Evolutionary conservation across 2,797 vertebrate genomes (phyloP).

Genomic region (Smutsia gigantea): DNA sequence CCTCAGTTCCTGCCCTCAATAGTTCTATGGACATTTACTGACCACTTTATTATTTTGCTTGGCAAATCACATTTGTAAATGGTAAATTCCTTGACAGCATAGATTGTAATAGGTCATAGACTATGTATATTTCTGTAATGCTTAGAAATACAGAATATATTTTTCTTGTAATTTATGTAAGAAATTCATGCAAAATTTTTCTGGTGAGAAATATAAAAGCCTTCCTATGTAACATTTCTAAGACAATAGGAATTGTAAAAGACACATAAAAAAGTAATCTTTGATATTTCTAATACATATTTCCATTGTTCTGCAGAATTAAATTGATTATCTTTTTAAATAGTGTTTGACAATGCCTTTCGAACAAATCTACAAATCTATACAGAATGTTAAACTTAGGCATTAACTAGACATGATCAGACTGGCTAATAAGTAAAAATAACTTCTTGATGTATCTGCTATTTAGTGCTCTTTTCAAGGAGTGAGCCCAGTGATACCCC

Average conservation of each 20-base stretch:
- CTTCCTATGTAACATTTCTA: not conserved
- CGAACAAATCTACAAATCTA: not conserved
- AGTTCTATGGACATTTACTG: not conserved
- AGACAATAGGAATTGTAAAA: not conserved
- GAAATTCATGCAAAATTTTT: not conserved
- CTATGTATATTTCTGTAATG: not conserved
- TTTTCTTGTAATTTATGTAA: not conserved
- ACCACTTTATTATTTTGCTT: not conserved
- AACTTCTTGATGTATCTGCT: not conserved
- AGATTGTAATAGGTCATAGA: not conserved
- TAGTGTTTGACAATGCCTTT: not conserved
- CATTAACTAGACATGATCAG: not conserved
- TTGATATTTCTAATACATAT: not conserved
- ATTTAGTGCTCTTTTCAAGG: not conserved
- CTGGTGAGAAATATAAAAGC: not conserved
- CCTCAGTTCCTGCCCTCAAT: not conserved
- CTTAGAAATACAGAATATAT: not conserved
- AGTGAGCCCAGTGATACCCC: not conserved
- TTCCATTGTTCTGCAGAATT: not conserved
- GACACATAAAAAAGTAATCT: not conserved
- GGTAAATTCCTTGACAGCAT: not conserved
- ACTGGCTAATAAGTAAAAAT: not conserved
- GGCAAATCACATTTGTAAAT: not conserved
- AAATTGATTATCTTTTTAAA: not conserved
- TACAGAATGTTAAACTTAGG: not conserved